These are phyloP conservation scores for Halcyon leucocephala DNA, from an alignment of 2,797 vertebrate genomes.

Conservation along the genomic window DNA sequence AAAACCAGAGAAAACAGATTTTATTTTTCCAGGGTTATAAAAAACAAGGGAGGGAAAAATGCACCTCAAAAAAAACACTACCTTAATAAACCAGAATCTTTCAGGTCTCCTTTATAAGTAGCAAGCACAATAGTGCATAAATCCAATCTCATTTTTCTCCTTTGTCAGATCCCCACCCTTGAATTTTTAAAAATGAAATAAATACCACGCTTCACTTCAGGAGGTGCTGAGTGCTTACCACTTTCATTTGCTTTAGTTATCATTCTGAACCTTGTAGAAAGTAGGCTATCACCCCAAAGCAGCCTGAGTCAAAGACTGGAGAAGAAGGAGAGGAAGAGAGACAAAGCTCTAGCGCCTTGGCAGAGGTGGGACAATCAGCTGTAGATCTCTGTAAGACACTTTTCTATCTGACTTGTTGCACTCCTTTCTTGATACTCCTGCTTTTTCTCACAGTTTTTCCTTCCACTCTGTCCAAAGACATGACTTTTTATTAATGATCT, in stretches of 20 bases:
- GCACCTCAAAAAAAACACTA: fast-evolving
- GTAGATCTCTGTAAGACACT: not conserved
- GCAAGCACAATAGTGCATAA: not conserved
- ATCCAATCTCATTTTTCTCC: not conserved
- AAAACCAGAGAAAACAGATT: not conserved
- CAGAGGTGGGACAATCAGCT: not conserved
- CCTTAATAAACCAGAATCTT: not conserved
- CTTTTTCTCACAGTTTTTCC: not conserved
- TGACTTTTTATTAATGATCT: not conserved
- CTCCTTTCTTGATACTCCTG: not conserved
- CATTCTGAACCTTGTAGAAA: not conserved
- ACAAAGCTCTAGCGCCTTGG: not conserved
- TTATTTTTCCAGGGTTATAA: not conserved
- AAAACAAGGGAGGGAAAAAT: not conserved
- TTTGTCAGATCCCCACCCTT: not conserved
- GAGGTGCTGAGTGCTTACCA: not conserved
- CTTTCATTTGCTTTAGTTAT: not conserved
- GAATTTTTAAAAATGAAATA: not conserved
- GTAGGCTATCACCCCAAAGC: not conserved
- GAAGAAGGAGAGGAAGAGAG: not conserved
- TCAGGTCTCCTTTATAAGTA: not conserved
- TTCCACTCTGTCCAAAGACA: not conserved
- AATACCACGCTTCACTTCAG: not conserved
- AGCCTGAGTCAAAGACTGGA: not conserved
- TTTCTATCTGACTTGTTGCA: not conserved